Evolutionary conservation across 2,113 vertebrate genomes (phyloP), one percentile per base, ranked within the genome.

Genomic region (Gadus macrocephalus): DNA sequence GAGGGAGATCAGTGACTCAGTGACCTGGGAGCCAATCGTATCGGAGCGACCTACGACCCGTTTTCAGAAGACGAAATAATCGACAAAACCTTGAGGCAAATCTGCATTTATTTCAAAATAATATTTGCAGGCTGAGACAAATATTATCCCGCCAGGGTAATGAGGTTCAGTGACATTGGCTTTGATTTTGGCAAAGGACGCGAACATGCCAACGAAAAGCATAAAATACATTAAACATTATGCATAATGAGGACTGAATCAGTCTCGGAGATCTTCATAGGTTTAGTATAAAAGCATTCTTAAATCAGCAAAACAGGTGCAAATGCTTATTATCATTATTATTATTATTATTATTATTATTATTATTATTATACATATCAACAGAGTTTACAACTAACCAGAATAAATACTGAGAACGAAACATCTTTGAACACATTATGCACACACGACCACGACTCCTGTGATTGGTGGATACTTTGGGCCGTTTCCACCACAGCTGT

Each of bases 391-490:
- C 31, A 31, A 31, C 4, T 15, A 49, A 65, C 53, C 53, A 20
- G 19, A 53, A 62, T 12, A 74, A 78, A 81, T 35, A 71, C 28
- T 79, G 81, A 77, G 79, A 83, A 59, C 66, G 53, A 55, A 78
- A 77, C 69, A 65, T 72, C 5, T n/a, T 73, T 62, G 68, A 53
- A 65, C 49, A 66, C 70, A 66, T 66, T 58, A 58, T 17, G 55
- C 55, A 58, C 2, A 42, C 66, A 68, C 14, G 56, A 25, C 68
- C 61, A 55, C 22, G 42, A 11, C 12, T 11, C 9, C 42, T 14
- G 8, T 9, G 42, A 49, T 49, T 9, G 9, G 42, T 49, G 7
- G 42, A 49, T 11, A 2, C 9, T 11, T 49, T 49, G 6, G 42
- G 42, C 42, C 42, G 5, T 31, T 31, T 31, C 31, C 31, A 5